Evolutionary conservation across 2,888 invertebrate species (phyloP).

Genomic region (Heliconius ethilla): DNA sequence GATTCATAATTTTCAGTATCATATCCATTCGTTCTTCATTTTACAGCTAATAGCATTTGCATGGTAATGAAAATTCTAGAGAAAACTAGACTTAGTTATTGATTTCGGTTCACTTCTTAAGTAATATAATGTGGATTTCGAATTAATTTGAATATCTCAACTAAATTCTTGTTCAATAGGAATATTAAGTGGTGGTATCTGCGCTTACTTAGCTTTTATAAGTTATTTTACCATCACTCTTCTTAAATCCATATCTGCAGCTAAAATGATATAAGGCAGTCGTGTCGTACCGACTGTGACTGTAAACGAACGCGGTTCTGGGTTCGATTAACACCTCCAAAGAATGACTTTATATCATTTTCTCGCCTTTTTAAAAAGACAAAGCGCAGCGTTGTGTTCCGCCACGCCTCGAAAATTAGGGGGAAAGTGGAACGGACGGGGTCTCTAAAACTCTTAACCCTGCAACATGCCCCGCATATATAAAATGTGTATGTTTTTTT

Average conservation of each 20-base stretch:
- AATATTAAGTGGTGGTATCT: not conserved
- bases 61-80: conserved; percentile 11
- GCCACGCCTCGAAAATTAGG: too few species aligned
- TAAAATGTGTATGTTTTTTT: too few species aligned
- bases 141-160: conserved; percentile 18
- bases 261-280: too few species aligned
- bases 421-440: too few species aligned
- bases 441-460: too few species aligned
- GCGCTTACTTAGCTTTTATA: not conserved
- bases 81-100: conserved; percentile 12
- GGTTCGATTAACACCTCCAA: too few species aligned
- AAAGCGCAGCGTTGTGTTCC: too few species aligned
- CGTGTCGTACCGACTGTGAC: too few species aligned
- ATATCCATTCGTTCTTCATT: not conserved
- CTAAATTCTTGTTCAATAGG: conserved; percentile 8
- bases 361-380: too few species aligned
- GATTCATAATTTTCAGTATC: not conserved
- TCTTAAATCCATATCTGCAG: not conserved
- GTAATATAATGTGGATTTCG: conserved; percentile 1
- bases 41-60: not conserved
- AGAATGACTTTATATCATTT: too few species aligned
- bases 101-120: conserved; percentile 5
- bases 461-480: too few species aligned
- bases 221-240: not conserved
- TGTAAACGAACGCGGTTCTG: too few species aligned